Percentiles rank a stretch among this genome's conserved stretches.
Evolutionary conservation across 2,797 vertebrate genomes (phyloP).

Genomic region (Phrynocephalus vlangalii): DNA sequence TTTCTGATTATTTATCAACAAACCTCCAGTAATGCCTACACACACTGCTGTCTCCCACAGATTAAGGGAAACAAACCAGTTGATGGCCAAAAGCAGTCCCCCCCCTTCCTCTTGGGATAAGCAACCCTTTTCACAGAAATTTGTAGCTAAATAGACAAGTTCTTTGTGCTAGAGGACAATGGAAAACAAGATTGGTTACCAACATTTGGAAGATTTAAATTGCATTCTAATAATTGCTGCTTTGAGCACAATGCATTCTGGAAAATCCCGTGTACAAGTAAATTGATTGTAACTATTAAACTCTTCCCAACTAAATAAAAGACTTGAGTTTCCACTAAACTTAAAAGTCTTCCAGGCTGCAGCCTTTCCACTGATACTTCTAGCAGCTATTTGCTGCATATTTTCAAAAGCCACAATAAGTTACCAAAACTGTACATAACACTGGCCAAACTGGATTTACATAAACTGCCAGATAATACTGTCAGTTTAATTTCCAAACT

Average conservation of each 20-base stretch:
- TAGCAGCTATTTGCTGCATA: background rate
- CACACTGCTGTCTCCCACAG: background rate
- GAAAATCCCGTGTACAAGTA: background rate
- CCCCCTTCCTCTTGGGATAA: background rate
- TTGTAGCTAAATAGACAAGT: background rate
- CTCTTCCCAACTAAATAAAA: conserved; percentile 15
- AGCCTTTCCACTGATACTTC: background rate
- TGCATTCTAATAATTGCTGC: conserved; percentile 21
- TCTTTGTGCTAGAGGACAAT: conserved; percentile 11
- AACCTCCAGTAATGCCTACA: background rate
- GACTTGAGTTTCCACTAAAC: background rate
- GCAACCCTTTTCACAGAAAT: background rate
- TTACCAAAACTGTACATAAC: background rate
- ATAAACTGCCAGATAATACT: background rate
- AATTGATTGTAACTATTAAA: conserved; percentile 28
- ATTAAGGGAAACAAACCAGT: background rate
- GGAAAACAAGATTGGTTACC: conserved; percentile 16
- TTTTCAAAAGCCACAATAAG: background rate
- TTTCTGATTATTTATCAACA: background rate
- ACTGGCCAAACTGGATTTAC: background rate
- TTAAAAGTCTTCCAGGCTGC: background rate
- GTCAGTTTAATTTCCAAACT: background rate
- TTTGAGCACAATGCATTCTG: background rate
- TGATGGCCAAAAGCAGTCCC: background rate
- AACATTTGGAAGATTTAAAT: conserved; percentile 21